phyloP scores from a whole-genome alignment of 1,140 invertebrate species.

The Antheraea mylitta region DNA sequence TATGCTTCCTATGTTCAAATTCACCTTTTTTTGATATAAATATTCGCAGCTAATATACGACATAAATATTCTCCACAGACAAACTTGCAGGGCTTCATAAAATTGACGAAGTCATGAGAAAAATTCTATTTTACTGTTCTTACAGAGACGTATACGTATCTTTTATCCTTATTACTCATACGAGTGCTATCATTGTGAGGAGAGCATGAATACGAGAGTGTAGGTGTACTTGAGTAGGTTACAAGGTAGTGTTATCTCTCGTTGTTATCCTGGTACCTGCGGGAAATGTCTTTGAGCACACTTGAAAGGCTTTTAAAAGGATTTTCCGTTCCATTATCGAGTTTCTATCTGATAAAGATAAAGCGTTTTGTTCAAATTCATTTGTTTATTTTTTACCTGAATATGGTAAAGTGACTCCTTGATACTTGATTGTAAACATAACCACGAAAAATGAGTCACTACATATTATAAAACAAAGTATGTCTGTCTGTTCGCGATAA shows the following conservation, averaged over 20 bases:
- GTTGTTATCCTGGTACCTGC: slow-evolving; percentile 6
- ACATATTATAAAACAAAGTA: too few species aligned
- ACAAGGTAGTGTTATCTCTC: slow-evolving; percentile 7
- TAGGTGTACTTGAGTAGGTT: slow-evolving; percentile 3
- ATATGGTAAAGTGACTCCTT: too few species aligned
- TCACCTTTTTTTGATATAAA: neutral
- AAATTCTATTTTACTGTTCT: neutral
- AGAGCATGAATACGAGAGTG: slow-evolving; percentile 10
- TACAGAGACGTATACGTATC: neutral
- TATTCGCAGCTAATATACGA: neutral
- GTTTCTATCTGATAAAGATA: neutral
- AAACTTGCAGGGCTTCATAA: neutral
- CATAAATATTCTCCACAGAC: neutral
- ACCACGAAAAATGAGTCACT: too few species aligned
- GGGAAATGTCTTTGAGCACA: neutral
- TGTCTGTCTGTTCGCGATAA: too few species aligned
- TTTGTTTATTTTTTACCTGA: neutral
- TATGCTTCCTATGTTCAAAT: neutral
- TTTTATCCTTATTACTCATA: neutral
- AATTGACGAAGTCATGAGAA: neutral
- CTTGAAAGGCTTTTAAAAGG: neutral
- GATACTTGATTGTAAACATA: too few species aligned
- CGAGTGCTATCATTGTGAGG: neutral
- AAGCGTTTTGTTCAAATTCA: neutral
- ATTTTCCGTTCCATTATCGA: neutral